Conservation (phyloP, 1,140 invertebrate species). For the Sinella curviseta region DNA sequence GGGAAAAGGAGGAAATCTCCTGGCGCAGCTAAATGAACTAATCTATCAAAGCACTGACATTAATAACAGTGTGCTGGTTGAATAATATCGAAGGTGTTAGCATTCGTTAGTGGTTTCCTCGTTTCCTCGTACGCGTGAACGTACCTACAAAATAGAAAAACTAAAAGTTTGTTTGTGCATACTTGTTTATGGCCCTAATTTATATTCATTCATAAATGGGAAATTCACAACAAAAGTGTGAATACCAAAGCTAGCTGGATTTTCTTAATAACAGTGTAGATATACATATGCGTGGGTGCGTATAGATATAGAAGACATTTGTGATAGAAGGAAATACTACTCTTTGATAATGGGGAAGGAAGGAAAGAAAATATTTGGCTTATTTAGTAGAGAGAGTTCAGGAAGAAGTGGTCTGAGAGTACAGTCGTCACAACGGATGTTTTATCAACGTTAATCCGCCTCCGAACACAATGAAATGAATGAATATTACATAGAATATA, state of each 20-base stretch:
- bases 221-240: neutral
- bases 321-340: no score
- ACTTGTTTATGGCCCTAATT: no score
- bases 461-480: neutral
- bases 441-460: slow-evolving; percentile 1
- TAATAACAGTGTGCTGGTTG: slow-evolving; percentile 10
- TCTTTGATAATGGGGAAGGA: no score
- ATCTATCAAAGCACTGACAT: slow-evolving; percentile 29
- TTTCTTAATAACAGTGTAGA: neutral
- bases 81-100: slow-evolving; percentile 13
- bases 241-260: neutral
- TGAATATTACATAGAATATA: neutral
- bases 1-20: neutral
- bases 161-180: no score
- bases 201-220: no score
- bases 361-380: no score
- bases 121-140: neutral
- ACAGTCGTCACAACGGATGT: no score
- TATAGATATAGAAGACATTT: no score
- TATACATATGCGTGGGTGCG: neutral
- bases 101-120: slow-evolving; percentile 16
- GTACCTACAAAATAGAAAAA: neutral
- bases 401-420: no score
- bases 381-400: no score
- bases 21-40: slow-evolving; percentile 24